A percentile compares a stretch with the other conserved stretches of the same genome.
Conservation (phyloP, 2,888 invertebrate genomes). For the Coelogynopora nodosa region DNA sequence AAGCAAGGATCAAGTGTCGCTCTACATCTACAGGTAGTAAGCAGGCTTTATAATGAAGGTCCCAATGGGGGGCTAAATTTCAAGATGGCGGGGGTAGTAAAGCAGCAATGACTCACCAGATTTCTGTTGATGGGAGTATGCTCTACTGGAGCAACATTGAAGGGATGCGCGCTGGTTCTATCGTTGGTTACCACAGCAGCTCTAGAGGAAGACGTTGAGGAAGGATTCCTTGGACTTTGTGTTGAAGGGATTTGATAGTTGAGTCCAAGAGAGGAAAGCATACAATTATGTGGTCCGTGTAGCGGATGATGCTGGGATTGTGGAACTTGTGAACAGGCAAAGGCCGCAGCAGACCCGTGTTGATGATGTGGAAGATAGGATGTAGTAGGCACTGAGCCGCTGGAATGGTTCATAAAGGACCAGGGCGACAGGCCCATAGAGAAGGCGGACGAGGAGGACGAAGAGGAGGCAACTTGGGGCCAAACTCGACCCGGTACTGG, state of each 20-base stretch:
- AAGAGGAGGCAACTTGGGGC: background rate
- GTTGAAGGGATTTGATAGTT: background rate
- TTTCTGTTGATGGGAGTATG: background rate
- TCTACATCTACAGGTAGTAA: background rate
- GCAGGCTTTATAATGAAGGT: background rate
- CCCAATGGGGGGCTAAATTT: background rate
- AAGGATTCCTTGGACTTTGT: background rate
- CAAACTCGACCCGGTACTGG: background rate
- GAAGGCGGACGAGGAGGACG: background rate
- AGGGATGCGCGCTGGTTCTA: background rate
- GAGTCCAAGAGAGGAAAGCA: background rate
- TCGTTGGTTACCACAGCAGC: background rate
- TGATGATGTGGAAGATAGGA: background rate
- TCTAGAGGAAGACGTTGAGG: background rate
- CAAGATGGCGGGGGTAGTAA: background rate
- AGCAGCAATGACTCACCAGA: background rate
- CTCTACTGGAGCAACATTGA: background rate
- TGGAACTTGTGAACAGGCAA: background rate
- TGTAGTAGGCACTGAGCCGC: background rate
- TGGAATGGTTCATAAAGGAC: background rate
- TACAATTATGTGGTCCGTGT: constrained; percentile 2
- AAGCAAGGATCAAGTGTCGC: constrained; percentile 31
- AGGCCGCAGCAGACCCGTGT: background rate
- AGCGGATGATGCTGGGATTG: background rate
- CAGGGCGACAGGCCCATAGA: background rate